Evolutionary conservation across 2,888 invertebrate genomes (phyloP).

Genomic region (Aplocera efformata): DNA sequence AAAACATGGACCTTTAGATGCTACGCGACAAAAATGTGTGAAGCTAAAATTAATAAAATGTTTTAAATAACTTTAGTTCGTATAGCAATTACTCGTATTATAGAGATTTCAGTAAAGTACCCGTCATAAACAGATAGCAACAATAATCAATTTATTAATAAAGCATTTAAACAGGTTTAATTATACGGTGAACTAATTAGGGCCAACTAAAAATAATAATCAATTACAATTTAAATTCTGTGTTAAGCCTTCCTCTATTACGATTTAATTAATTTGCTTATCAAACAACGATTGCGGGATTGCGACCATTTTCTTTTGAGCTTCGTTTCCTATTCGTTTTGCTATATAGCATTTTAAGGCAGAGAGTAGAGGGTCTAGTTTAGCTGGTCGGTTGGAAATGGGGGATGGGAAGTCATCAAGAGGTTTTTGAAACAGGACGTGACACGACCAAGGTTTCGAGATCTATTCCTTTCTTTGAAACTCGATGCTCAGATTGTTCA

Average conservation of each 20-base stretch:
- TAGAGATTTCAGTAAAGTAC: too few species aligned
- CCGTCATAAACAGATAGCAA: not conserved
- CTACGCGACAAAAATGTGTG: too few species aligned
- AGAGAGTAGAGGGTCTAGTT: slow-evolving; percentile 21
- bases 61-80: too few species aligned
- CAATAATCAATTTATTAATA: not conserved
- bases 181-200: slow-evolving; percentile 14
- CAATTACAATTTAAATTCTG: slow-evolving; percentile 33
- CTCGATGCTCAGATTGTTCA: not conserved
- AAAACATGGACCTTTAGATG: too few species aligned
- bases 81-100: too few species aligned
- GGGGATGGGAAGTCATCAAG: slow-evolving; percentile 38
- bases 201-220: slow-evolving; percentile 22
- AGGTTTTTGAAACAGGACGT: slow-evolving; percentile 40
- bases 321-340: too few species aligned
- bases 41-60: too few species aligned
- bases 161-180: not conserved
- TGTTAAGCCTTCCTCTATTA: slow-evolving; percentile 30
- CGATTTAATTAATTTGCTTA: slow-evolving; percentile 38
- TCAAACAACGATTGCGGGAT: slow-evolving; percentile 27
- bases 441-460: slow-evolving; percentile 32
- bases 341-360: too few species aligned
- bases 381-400: slow-evolving; percentile 17
- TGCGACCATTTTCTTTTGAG: slow-evolving; percentile 19
- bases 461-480: slow-evolving; percentile 21